phyloP scores from a whole-genome alignment of 2,113 vertebrate species.

The Microtus oregoni region DNA sequence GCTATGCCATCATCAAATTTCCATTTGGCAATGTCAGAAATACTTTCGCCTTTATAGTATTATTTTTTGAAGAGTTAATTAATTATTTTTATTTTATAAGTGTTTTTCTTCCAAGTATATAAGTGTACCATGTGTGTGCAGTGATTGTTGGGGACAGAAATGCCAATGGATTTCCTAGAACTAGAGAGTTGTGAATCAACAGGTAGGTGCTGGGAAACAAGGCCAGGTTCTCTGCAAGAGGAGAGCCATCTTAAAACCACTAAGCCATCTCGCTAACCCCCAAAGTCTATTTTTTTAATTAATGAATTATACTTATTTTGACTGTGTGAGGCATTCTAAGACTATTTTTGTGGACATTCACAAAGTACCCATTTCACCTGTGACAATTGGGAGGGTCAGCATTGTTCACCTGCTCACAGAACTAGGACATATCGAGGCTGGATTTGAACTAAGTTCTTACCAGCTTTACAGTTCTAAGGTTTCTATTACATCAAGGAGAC shows the following conservation, averaged over 20 bases:
- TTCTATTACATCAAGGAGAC: background rate
- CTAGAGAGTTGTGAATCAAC: background rate
- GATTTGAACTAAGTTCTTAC: background rate
- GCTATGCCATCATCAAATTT: background rate
- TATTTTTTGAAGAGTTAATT: background rate
- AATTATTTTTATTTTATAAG: background rate
- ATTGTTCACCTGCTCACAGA: background rate
- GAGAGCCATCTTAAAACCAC: background rate
- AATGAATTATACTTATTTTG: background rate
- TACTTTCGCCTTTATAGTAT: background rate
- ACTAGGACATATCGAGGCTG: background rate
- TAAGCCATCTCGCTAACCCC: background rate
- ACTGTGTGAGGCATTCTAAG: background rate
- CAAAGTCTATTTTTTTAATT: background rate
- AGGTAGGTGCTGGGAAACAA: background rate
- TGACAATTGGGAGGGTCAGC: background rate
- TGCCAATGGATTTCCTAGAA: background rate
- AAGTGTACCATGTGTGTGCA: no score
- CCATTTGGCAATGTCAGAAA: background rate
- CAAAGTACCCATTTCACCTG: slow-evolving; percentile 3
- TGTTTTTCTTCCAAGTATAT: background rate
- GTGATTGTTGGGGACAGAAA: background rate
- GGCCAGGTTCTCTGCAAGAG: no score
- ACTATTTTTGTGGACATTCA: background rate
- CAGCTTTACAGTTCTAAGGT: background rate